Base-by-base conservation (phyloP, 2,888 invertebrate genomes). In the Lacanobia oleracea region DNA sequence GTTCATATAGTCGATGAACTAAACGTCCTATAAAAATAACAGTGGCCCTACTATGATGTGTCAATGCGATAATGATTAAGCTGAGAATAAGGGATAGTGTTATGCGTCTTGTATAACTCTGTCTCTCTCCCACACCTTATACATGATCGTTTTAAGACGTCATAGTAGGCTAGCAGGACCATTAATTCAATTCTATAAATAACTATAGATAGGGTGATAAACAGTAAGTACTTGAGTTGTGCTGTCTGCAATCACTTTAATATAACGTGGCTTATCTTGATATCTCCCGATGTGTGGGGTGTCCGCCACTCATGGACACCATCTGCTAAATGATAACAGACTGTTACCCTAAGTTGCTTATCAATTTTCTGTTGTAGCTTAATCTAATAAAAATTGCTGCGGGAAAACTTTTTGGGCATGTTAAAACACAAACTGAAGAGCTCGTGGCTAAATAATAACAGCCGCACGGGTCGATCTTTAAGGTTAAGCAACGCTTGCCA, bases 191-290 rank as follows among this genome's bases (percentile, higher is more conserved):
- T 59, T 57, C 16, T n/a, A 57, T 27, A 48, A 48, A 27, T 51
- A 63, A n/a, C 14, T 51, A 23, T n/a, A 64, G 6, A 37, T n/a
- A 21, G 12, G 48, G 23, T 69, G 54, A 70, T 70, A 56, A 33
- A 40, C 27, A 8, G 33, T 21, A 33, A 12, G 18, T 54, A 59
- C 67, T 59, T 63, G n/a, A n/a, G n/a, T n/a, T n/a, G 14, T 48
- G 21, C 0, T 81, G 81, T 81, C 80, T 68, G 62, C 27, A 79
- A 82, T 82, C 71, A 71, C 23, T 66, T 33, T 9, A 56, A 51
- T 67, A 33, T 53, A 23, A 66, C 82, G 79, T 79, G 82, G 14
- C 63, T 79, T 79, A 81, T 81, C 81, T 54, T 14, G 27, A 53
- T 70, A 72, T 72, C 82, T 66, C 40, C 37, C 27, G 16, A 54